These are phyloP conservation scores for Corapipo altera DNA, from an alignment of 2,113 vertebrate species.

Conservation along the genomic window DNA sequence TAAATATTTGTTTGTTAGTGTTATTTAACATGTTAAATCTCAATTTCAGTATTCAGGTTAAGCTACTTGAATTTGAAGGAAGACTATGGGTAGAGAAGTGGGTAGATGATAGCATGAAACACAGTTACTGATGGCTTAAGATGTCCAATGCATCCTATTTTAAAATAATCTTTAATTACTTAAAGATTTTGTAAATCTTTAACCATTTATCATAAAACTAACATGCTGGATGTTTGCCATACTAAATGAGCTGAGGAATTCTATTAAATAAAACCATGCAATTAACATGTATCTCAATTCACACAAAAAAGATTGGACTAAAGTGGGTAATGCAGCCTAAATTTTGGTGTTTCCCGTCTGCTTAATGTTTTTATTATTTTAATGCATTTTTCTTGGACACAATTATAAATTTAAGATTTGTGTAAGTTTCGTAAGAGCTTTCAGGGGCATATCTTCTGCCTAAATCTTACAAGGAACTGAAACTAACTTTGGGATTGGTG, in stretches of 20 bases:
- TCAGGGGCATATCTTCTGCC: not conserved
- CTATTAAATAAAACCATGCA: not conserved
- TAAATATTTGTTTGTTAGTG: not conserved
- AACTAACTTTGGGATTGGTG: not conserved
- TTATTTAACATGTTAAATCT: not conserved
- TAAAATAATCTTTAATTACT: not conserved
- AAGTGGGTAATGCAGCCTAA: not conserved
- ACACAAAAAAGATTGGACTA: not conserved
- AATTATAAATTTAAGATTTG: not conserved
- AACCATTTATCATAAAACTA: not conserved
- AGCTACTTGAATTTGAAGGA: not conserved
- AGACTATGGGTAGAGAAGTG: not conserved
- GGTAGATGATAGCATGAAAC: not conserved
- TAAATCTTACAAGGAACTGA: not conserved
- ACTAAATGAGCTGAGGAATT: not conserved
- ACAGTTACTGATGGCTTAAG: not conserved
- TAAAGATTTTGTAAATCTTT: not conserved
- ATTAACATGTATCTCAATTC: not conserved
- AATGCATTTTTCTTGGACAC: not conserved
- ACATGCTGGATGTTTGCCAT: not conserved
- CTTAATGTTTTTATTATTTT: not conserved
- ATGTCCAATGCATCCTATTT: not conserved
- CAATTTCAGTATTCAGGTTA: not conserved
- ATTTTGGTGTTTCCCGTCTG: not conserved
- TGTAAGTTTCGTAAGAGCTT: not conserved